Evolutionary conservation across 2,113 vertebrate species (phyloP).

Genomic region (Ctenomys sociabilis): DNA sequence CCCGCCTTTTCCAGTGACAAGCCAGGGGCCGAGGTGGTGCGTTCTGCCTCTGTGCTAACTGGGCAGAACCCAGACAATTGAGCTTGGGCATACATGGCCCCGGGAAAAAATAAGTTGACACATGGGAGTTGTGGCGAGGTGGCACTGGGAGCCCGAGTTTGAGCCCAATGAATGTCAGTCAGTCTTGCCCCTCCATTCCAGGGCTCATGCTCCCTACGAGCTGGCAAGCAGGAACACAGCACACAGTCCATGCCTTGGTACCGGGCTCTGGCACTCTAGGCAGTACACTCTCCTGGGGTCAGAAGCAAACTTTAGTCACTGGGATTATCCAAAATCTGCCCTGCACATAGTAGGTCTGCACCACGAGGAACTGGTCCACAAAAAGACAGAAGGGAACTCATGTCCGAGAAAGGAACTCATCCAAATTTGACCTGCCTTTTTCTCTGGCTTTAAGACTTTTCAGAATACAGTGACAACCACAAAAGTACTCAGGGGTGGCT

Average conservation of each 20-base stretch:
- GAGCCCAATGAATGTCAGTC: not conserved
- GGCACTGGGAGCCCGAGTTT: not conserved
- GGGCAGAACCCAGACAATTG: rapidly evolving
- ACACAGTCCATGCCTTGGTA: rapidly evolving
- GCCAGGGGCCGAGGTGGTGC: rapidly evolving
- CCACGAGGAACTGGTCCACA: not conserved
- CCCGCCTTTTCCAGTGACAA: rapidly evolving
- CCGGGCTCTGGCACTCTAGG: not conserved
- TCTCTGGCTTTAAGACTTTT: not conserved
- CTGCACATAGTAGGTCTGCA: not conserved
- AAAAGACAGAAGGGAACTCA: too few species aligned
- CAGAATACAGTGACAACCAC: not conserved
- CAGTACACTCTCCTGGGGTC: not conserved
- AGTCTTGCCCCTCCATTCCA: not conserved
- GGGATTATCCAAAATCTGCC: not conserved
- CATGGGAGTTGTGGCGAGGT: not conserved
- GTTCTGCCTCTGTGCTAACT: rapidly evolving
- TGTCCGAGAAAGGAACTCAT: not conserved
- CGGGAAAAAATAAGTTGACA: not conserved
- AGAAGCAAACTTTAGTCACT: not conserved
- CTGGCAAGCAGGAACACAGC: not conserved
- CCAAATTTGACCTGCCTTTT: not conserved
- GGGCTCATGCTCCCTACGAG: not conserved
- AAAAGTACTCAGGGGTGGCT: rapidly evolving
- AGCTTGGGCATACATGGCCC: not conserved